Evolutionary conservation across 30 jellyfish, hydroid and myxozoan species (phyloP), one percentile per base, ranked within the genome.

Genomic region (Rhopilema esculentum): DNA sequence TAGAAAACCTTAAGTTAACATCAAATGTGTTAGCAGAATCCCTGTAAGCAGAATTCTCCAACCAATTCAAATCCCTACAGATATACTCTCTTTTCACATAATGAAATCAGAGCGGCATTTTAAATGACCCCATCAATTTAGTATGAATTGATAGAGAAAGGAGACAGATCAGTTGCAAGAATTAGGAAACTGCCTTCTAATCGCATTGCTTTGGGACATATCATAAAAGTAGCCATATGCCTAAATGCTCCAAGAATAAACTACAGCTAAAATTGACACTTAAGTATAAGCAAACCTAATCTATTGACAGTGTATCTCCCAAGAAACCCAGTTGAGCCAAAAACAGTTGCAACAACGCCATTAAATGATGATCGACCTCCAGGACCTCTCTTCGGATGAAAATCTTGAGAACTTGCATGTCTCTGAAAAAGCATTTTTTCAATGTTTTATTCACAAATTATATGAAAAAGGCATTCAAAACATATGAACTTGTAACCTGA

Each of bases 251-350:
- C n/a, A n/a, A n/a, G n/a, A n/a, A n/a, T n/a, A n/a, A n/a, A n/a
- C n/a, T n/a, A n/a, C n/a, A 66, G 76, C 1, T 12, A 0, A 30
- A 23, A 66, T 7, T 0, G 33, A n/a, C n/a, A n/a, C n/a, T n/a
- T n/a, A n/a, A n/a, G 63, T 24, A 17, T n/a, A 33, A 27, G 66
- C 86, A 20, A 67, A 95, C 99, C 98, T 19, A 95, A 48, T 83
- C 97, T 84, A 69, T 91, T 90, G 19, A 91, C 97, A 22, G 95
- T 97, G 79, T 90, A 90, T 91, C 98, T 91, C 71, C 99, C 99
- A 18, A 96, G 98, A 33, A 87, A 88, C 16, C 99, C 99, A 29
- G 97, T 87, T 24, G 99, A 91, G 4, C 99, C 99, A 84, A 96
- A 96, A 17, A 96, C 99, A 27, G 99, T 87, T 64, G 97, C 99